Conservation (phyloP, 2,113 vertebrate genomes). For the Osmerus eperlanus region DNA sequence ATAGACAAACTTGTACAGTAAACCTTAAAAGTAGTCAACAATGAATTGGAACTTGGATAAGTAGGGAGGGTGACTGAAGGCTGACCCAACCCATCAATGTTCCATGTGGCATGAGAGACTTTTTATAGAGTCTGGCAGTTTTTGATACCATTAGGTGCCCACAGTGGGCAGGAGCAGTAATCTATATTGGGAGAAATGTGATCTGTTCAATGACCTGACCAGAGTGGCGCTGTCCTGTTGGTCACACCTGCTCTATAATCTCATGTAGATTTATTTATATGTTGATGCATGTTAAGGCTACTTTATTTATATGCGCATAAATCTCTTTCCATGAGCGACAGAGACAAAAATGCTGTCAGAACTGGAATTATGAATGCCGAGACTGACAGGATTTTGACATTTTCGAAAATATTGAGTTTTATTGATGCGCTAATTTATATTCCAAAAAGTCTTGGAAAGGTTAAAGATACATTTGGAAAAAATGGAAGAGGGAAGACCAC, state of each 20-base stretch:
- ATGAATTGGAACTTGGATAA: constrained; percentile 8
- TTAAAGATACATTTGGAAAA: too few relatives aligned
- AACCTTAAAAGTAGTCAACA: neutral
- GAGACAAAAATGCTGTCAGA: too few relatives aligned
- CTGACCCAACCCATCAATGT: constrained; percentile 27
- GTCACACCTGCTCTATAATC: constrained; percentile 27
- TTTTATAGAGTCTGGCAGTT: constrained; percentile 30
- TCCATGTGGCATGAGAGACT: constrained; percentile 35
- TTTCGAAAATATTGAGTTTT: too few relatives aligned
- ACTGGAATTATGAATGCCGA: too few relatives aligned
- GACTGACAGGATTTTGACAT: too few relatives aligned
- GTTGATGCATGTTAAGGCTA: neutral
- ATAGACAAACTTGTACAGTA: too few relatives aligned
- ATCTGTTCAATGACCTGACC: constrained; percentile 32
- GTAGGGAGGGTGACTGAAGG: constrained; percentile 31
- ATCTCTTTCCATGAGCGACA: neutral
- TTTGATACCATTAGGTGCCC: constrained; percentile 33
- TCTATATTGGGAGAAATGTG: constrained; percentile 47
- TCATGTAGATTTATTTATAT: constrained; percentile 7
- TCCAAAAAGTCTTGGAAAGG: too few relatives aligned
- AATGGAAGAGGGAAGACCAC: too few relatives aligned
- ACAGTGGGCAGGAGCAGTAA: constrained; percentile 1
- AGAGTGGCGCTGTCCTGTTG: neutral
- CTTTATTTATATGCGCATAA: neutral
- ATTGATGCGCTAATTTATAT: too few relatives aligned